A percentile compares a stretch with the other conserved stretches of the same genome.
Conservation (phyloP, 1,140 invertebrate genomes). For the Zaprionus ornatus region DNA sequence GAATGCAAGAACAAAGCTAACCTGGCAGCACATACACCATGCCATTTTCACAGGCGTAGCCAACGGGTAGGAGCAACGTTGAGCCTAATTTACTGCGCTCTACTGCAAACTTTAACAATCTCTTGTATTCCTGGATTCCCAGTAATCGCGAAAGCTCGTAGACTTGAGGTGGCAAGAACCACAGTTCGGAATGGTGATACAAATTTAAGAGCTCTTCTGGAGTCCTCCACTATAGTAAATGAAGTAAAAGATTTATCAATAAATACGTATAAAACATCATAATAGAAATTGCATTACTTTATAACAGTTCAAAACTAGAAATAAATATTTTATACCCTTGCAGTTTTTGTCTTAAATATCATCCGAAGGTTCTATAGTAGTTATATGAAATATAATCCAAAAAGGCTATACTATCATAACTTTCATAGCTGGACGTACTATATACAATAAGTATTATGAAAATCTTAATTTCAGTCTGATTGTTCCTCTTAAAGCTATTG, state of each 20-base stretch:
- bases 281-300: too few species aligned
- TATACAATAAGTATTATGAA: too few species aligned
- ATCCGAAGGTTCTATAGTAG: too few species aligned
- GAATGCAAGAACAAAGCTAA: not conserved
- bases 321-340: too few species aligned
- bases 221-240: slow-evolving; percentile 84
- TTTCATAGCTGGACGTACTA: too few species aligned
- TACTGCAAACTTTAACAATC: slow-evolving; percentile 39
- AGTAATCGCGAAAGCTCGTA: slow-evolving; percentile 85
- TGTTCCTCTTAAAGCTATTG: too few species aligned
- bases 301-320: too few species aligned
- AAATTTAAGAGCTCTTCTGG: slow-evolving; percentile 76
- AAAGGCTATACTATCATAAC: too few species aligned
- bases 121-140: slow-evolving; percentile 32
- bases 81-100: slow-evolving; percentile 50
- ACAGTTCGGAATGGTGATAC: slow-evolving; percentile 64
- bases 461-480: too few species aligned
- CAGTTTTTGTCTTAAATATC: too few species aligned
- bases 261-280: not conserved
- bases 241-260: slow-evolving; percentile 82
- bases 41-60: slow-evolving; percentile 42
- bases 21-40: slow-evolving; percentile 52
- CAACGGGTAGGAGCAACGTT: slow-evolving; percentile 52
- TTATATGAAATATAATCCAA: too few species aligned
- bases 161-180: slow-evolving; percentile 85